phyloP scores from a whole-genome alignment of 2,797 vertebrate genomes.

The Prunella strophiata region DNA sequence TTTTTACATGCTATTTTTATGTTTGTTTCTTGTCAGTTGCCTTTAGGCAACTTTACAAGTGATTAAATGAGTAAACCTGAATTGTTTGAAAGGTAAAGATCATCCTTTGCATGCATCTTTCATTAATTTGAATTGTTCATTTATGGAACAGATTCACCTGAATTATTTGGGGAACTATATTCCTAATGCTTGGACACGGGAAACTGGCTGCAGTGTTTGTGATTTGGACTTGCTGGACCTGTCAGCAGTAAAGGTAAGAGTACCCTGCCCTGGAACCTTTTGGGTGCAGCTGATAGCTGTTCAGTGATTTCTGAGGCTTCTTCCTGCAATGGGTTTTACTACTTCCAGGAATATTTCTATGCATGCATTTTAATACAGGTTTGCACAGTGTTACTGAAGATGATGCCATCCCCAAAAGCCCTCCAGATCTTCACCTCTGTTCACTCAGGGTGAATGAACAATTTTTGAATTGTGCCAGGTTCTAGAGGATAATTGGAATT shows the following conservation, averaged over 20 bases:
- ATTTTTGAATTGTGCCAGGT: not conserved
- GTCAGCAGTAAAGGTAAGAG: slow-evolving; percentile 85
- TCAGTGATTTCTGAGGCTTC: not conserved
- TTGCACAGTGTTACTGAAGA: not conserved
- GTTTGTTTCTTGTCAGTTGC: not conserved
- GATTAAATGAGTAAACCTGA: not conserved
- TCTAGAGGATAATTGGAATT: not conserved
- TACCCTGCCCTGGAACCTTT: not conserved
- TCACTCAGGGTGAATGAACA: not conserved
- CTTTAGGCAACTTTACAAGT: not conserved
- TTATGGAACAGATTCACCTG: slow-evolving; percentile 85
- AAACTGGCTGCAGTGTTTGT: slow-evolving; percentile 88
- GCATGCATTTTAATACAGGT: not conserved
- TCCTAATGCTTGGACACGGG: slow-evolving; percentile 93
- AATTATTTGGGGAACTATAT: slow-evolving; percentile 97
- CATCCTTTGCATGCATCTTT: not conserved
- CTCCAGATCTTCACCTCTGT: not conserved
- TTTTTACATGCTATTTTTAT: not conserved
- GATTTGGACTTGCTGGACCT: slow-evolving; percentile 86
- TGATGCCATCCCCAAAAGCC: not conserved
- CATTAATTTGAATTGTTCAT: not conserved
- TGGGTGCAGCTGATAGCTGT: not conserved
- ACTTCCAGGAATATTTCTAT: not conserved
- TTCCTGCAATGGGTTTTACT: not conserved
- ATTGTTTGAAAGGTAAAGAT: not conserved